Base-by-base conservation (phyloP, 2,888 invertebrate genomes). In the Opisthograptis luteolata region DNA sequence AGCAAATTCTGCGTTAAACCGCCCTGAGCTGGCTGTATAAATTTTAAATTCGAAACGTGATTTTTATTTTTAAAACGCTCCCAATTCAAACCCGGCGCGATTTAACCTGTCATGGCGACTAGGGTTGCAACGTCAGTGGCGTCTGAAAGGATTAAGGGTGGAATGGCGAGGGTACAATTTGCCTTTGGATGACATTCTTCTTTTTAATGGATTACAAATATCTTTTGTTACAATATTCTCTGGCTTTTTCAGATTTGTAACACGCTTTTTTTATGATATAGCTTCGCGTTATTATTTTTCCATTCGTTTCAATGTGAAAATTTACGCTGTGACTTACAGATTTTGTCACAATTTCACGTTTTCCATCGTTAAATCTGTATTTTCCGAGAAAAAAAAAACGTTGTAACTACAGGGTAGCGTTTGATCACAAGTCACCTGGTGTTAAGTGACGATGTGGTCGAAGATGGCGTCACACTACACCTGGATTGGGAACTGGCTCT, bases 41-140 rank as follows among this genome's bases (percentile, higher is more conserved):
- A 67, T 62, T 66, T 60, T 46, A 61, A 60, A 64, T 65, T 62
- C 51, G 58, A 56, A 62, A 47, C 53, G 47, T 46, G 58, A 49
- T 60, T 63, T 62, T 52, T 55, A 45, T 50, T 67, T 71, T 64
- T 58, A 49, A 61, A 61, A 62, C 55, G 52, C 61, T 68, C 64
- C 45, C 55, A 63, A 72, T 68, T 73, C 66, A 66, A 73, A 69
- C 48, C 42, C 44, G 48, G 39, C 50, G 56, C 49, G 60, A 53
- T 58, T 58, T 56, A 52, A 55, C 56, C 54, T 61, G 61, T 58
- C 61, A 55, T 50, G 41, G 55, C 49, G 51, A 48, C 37, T 37
- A 51, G 45, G 52, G 53, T 54, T 54, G 47, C 51, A 37, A 37
- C 44, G 49, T 58, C 51, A 37, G 13, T 35, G 51, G 43, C 40